Percentiles rank a stretch among this genome's conserved stretches.
Conservation (phyloP, 2,797 vertebrate species). For the Dendrocincla fuliginosa region DNA sequence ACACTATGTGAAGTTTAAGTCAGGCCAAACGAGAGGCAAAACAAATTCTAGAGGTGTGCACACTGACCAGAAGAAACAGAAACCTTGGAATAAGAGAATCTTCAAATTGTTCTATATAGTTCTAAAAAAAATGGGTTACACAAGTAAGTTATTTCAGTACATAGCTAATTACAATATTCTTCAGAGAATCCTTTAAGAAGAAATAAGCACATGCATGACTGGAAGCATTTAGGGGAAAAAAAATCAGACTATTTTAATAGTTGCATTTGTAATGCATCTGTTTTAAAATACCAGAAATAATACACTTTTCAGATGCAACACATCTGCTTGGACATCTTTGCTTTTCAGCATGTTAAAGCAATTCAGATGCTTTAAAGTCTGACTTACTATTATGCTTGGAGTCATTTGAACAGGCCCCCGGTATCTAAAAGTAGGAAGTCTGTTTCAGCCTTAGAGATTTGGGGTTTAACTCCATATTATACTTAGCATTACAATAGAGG, state of each 20-base stretch:
- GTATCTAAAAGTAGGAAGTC: conserved; percentile 6
- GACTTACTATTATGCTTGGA: not conserved
- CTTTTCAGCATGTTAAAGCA: conserved; percentile 9
- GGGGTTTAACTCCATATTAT: not conserved
- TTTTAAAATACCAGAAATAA: conserved; percentile 37
- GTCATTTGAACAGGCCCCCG: not conserved
- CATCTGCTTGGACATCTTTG: conserved; percentile 18
- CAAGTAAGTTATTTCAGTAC: not conserved
- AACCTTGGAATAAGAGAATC: not conserved
- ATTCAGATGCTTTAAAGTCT: not conserved
- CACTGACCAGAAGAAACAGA: not conserved
- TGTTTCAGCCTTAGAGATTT: conserved; percentile 8
- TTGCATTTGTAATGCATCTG: not conserved
- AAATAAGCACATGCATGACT: not conserved
- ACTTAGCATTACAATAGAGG: not conserved
- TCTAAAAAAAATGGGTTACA: not conserved
- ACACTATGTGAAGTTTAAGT: not conserved
- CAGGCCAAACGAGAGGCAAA: not conserved
- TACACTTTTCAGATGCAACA: not conserved
- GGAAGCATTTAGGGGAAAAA: conserved; percentile 21
- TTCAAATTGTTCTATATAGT: not conserved
- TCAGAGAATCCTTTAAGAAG: not conserved
- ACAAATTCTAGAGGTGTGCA: not conserved
- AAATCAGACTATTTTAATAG: not conserved
- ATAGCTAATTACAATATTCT: not conserved